Evolutionary conservation across 2,888 invertebrate genomes (phyloP), one percentile per base, ranked within the genome.

Genomic region (Ornithoptera alexandrae): DNA sequence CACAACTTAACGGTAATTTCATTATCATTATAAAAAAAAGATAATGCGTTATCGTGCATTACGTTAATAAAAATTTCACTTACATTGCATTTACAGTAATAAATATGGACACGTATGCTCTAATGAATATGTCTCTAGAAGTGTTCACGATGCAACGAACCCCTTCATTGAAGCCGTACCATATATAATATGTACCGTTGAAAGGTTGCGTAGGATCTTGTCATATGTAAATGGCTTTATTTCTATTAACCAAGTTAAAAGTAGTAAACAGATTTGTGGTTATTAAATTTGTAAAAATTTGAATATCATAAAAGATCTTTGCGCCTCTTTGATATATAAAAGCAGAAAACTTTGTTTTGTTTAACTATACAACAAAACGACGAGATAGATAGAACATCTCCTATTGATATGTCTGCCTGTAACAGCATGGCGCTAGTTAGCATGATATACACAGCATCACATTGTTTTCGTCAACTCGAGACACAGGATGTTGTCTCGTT

Each of bases 91-190:
- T 62, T 39, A 18, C 12, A 66, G 61, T 62, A 61, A 62, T 42
- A 24, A 24, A 63, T 18, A 62, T 46, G 42, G 63, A 58, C 42
- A 58, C 36, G 12, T 63, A 39, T 62, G 62, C 39, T 42, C 18
- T 22, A 18, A 30, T n/a, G 7, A 46, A 15, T 46, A 46, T n/a
- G 0, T 8, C 22, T 68, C 68, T 42, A 36, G 24, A 60, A 64
- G 17, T 64, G 39, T 56, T 39, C 39, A 17, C 60, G 24, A 18
- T 59, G 22, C 22, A 20, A 46, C 57, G 20, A 57, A 15, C n/a
- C 62, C 20, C 17, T 15, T 12, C 39, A 20, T 39, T n/a, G 64
- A 68, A 68, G 68, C 68, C 68, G n/a, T 68, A 64, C 42, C 22
- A 39, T 50, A 64, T n/a, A 20, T 50, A 24, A 53, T 36, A 64